Evolutionary conservation across 2,113 vertebrate genomes (phyloP).

Genomic region (Mastomys natalensis): DNA sequence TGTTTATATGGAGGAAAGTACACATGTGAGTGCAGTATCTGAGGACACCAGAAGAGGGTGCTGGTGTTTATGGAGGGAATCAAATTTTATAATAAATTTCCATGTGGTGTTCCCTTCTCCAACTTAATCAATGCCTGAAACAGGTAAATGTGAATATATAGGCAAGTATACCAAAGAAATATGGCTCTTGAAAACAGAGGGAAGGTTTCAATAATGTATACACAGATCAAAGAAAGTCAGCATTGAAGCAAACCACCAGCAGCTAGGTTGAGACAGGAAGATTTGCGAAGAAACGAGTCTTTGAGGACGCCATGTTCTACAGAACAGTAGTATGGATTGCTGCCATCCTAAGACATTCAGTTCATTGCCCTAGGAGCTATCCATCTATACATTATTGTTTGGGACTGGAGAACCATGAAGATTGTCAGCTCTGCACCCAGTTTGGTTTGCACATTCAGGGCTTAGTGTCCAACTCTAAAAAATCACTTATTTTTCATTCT

Average conservation of each 20-base stretch:
- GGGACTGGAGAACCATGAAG: not conserved
- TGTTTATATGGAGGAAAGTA: not conserved
- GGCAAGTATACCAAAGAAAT: not conserved
- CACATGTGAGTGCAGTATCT: not conserved
- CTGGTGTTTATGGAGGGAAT: not conserved
- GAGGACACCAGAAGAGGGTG: not conserved
- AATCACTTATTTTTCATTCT: not conserved
- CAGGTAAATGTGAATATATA: not conserved
- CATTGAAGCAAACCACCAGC: not conserved
- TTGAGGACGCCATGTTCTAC: too few species aligned
- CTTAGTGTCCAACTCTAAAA: not conserved
- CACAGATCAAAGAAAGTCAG: not conserved
- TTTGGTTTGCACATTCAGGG: not conserved
- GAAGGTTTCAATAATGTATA: not conserved
- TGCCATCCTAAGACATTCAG: not conserved
- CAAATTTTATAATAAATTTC: not conserved
- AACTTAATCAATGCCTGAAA: not conserved
- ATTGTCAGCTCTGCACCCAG: not conserved
- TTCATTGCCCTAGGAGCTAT: not conserved
- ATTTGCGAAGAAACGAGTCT: not conserved
- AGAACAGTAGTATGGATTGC: not conserved
- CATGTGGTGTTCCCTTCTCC: too few species aligned
- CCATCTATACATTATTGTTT: not conserved
- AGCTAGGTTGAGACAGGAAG: not conserved
- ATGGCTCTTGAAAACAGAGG: not conserved